phyloP scores from a whole-genome alignment of 2,113 vertebrate genomes.

The Anoura caudifer region DNA sequence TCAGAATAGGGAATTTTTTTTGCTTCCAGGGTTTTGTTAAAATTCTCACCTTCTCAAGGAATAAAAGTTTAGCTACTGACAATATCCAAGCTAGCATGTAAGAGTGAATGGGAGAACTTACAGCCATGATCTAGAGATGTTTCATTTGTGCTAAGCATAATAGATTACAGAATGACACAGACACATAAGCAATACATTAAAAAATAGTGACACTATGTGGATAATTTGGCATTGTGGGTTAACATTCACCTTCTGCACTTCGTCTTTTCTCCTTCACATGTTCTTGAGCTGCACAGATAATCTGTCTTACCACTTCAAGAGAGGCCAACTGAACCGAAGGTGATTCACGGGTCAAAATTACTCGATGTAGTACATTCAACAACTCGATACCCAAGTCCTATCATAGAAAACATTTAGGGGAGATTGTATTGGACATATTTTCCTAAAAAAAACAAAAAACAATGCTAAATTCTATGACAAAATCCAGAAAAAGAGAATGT shows the following conservation, averaged over 20 bases:
- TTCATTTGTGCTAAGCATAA: background rate
- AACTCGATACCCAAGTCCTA: conserved; percentile 93
- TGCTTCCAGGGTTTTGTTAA: background rate
- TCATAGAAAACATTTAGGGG: conserved; percentile 54
- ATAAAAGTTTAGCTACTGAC: background rate
- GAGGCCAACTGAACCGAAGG: conserved; percentile 87
- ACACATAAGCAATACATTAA: background rate
- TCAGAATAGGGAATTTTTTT: background rate
- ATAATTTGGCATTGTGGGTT: background rate
- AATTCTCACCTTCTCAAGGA: conserved; percentile 11
- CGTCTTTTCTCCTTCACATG: conserved; percentile 92
- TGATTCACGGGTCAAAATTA: conserved; percentile 92
- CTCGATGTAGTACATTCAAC: conserved; percentile 91
- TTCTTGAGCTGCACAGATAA: conserved; percentile 91
- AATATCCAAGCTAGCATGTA: background rate
- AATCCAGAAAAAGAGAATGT: background rate
- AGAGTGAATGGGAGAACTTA: background rate
- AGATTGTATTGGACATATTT: background rate
- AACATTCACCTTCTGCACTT: conserved; percentile 90
- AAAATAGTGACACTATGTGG: background rate
- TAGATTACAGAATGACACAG: background rate
- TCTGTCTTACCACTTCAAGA: conserved; percentile 87
- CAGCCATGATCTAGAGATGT: background rate
- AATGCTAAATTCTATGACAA: background rate
- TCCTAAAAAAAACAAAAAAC: background rate